phyloP scores from a whole-genome alignment of 2,888 invertebrate species.

The Choreutis nemorana region DNA sequence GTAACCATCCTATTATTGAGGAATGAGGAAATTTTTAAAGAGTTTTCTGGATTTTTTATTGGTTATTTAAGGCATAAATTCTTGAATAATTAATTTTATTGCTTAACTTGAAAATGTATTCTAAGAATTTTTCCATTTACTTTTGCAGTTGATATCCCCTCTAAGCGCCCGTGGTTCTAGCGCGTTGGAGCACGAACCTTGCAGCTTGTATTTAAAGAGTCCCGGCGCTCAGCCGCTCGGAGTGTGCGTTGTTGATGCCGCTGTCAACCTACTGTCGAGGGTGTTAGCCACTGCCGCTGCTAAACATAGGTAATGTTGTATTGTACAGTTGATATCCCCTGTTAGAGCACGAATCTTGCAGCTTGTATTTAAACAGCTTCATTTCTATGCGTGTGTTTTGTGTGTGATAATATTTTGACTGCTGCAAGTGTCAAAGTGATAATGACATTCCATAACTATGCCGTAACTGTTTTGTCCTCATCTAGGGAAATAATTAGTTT shows the following conservation, averaged over 20 bases:
- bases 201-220: conserved; percentile 83
- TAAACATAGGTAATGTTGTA: conserved; percentile 76
- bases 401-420: no score
- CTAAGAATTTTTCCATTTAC: not conserved
- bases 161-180: conserved; percentile 96
- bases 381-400: conserved; percentile 89
- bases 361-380: conserved; percentile 77
- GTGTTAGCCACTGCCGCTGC: conserved; percentile 94
- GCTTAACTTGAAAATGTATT: no score
- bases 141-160: conserved; percentile 79
- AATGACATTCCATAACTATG: no score
- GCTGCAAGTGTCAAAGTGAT: not conserved
- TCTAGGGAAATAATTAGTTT: no score
- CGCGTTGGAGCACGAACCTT: conserved; percentile 95
- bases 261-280: conserved; percentile 90
- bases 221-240: conserved; percentile 87
- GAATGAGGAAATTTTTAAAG: no score
- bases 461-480: no score
- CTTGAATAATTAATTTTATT: no score
- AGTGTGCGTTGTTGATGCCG: conserved; percentile 95
- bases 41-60: no score
- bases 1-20: no score
- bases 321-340: conserved; percentile 71
- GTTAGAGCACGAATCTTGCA: conserved; percentile 95
- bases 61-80: no score